These are phyloP conservation scores for Pseudococcus jackbeardsleyi DNA, from an alignment of 2,888 invertebrate species.

Conservation along the genomic window DNA sequence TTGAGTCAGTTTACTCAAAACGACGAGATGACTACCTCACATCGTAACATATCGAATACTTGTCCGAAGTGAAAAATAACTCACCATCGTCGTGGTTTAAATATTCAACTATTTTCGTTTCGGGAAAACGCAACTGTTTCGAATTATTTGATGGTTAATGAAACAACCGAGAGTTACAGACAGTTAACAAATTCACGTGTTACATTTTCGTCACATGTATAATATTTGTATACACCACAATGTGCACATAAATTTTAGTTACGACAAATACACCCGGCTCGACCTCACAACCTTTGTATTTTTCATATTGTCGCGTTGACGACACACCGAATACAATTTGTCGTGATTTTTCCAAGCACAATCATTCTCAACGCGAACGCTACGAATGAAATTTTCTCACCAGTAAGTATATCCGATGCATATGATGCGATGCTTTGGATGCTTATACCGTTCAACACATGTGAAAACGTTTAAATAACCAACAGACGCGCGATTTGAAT, in stretches of 20 bases:
- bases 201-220: not conserved
- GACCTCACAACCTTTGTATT: not conserved
- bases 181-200: not conserved
- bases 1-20: not conserved
- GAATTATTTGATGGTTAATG: not conserved
- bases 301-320: not conserved
- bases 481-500: slow-evolving; percentile 13
- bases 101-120: not conserved
- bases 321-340: not conserved
- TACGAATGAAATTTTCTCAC: not conserved
- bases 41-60: not conserved
- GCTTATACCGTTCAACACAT: not conserved
- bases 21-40: not conserved
- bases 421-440: not conserved
- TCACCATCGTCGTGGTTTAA: not conserved
- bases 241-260: not conserved
- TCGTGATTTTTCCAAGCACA: not conserved
- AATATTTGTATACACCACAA: not conserved
- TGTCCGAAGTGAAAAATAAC: not conserved
- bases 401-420: not conserved
- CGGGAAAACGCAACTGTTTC: not conserved
- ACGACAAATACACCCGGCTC: slow-evolving; percentile 15
- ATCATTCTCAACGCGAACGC: not conserved
- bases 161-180: not conserved
- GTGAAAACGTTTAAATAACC: slow-evolving; percentile 22